Percentiles rank a stretch among this genome's conserved stretches.
These are phyloP conservation scores for Melanotaenia trifasciata DNA, from an alignment of 2,797 vertebrate species.

Conservation along the genomic window DNA sequence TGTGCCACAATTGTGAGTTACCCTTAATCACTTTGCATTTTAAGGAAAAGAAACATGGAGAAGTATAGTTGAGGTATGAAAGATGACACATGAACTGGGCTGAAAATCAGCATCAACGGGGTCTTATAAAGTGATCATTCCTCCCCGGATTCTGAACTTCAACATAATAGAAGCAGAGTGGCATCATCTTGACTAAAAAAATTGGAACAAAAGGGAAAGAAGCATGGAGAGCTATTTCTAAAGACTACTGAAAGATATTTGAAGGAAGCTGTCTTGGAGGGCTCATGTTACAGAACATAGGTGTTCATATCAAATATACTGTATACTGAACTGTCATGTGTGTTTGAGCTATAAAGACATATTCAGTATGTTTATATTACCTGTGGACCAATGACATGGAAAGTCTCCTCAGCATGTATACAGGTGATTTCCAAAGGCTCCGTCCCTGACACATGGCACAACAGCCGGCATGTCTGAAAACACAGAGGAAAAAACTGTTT, in stretches of 20 bases:
- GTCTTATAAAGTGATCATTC: not conserved
- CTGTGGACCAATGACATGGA: slow-evolving; percentile 97
- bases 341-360: not conserved
- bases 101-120: not conserved
- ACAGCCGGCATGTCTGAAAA: slow-evolving; percentile 89
- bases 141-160: not conserved
- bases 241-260: not conserved
- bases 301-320: not conserved
- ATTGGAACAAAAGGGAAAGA: not conserved
- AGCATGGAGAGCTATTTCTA: not conserved
- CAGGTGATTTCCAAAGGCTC: slow-evolving; percentile 98
- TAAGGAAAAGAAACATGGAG: not conserved
- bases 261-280: not conserved
- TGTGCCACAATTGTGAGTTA: not conserved
- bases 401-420: slow-evolving; percentile 95
- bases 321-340: not conserved
- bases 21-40: not conserved
- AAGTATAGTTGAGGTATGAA: not conserved
- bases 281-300: not conserved
- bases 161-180: not conserved
- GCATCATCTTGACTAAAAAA: not conserved
- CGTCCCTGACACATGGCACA: slow-evolving; percentile 94
- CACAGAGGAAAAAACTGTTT: not conserved
- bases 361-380: slow-evolving; percentile 71
- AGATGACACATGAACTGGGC: not conserved